phyloP scores from a whole-genome alignment of 2,888 invertebrate species.

The Anthoptus insignis region DNA sequence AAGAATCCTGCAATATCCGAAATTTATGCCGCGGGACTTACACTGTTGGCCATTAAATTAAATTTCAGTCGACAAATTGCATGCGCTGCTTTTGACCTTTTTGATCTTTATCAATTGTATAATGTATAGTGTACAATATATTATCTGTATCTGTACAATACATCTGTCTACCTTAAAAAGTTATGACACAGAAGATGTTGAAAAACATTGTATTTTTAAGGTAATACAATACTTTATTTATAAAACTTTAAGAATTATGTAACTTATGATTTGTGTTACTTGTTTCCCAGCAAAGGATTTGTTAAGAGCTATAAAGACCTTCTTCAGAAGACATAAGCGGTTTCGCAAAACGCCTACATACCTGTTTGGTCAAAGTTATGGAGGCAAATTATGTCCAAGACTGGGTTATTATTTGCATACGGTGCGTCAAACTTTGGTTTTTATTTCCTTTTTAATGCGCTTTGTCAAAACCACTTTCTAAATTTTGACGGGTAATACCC shows the following conservation, averaged over 20 bases:
- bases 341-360: constrained; percentile 92
- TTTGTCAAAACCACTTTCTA: too few relatives aligned
- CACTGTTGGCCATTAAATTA: too few relatives aligned
- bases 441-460: background rate
- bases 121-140: too few relatives aligned
- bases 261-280: constrained; percentile 39
- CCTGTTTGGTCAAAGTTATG: constrained; percentile 96
- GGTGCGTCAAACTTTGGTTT: constrained; percentile 56
- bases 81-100: too few relatives aligned
- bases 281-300: constrained; percentile 90
- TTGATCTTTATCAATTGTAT: too few relatives aligned
- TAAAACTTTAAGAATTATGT: constrained; percentile 26
- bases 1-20: too few relatives aligned
- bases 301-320: constrained; percentile 89
- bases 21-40: too few relatives aligned
- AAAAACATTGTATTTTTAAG: background rate
- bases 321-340: constrained; percentile 89
- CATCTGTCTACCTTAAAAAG: too few relatives aligned
- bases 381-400: constrained; percentile 94
- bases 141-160: too few relatives aligned
- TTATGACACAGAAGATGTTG: background rate
- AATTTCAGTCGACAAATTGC: too few relatives aligned
- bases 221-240: constrained; percentile 16
- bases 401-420: constrained; percentile 71
- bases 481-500: too few relatives aligned